phyloP scores from a whole-genome alignment of 2,113 vertebrate genomes.

The Falco punctatus region DNA sequence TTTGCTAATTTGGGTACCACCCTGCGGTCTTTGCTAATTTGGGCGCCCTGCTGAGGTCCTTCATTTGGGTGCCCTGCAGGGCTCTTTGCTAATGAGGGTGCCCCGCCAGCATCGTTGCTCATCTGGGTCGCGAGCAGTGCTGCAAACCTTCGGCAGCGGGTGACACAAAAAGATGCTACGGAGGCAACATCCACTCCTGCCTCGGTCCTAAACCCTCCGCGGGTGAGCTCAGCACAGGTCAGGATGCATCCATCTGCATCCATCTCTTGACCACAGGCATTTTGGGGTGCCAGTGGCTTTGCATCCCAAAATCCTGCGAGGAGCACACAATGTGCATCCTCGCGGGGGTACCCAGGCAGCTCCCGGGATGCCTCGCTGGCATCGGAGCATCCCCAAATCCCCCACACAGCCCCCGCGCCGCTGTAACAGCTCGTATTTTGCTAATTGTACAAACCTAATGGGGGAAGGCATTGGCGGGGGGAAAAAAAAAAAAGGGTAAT shows the following conservation, averaged over 20 bases:
- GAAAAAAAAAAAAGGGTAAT: conserved; percentile 69
- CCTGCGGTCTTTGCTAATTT: neutral
- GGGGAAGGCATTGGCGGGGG: conserved; percentile 71
- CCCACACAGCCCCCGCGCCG: neutral
- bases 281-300: neutral
- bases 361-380: neutral
- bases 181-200: neutral
- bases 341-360: rapidly evolving
- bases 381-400: neutral
- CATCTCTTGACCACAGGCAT: neutral
- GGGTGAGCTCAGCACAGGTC: neutral
- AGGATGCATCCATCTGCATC: neutral
- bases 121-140: neutral
- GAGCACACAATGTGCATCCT: rapidly evolving
- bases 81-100: neutral
- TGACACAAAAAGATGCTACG: neutral
- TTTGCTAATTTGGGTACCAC: neutral
- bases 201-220: neutral
- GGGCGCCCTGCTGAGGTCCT: no score
- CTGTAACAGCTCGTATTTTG: conserved; percentile 58
- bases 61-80: neutral
- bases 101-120: neutral
- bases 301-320: neutral
- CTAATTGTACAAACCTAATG: conserved; percentile 82
- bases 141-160: neutral